Conservation (phyloP, 2,797 vertebrate genomes). For the Coregonus sp. region DNA sequence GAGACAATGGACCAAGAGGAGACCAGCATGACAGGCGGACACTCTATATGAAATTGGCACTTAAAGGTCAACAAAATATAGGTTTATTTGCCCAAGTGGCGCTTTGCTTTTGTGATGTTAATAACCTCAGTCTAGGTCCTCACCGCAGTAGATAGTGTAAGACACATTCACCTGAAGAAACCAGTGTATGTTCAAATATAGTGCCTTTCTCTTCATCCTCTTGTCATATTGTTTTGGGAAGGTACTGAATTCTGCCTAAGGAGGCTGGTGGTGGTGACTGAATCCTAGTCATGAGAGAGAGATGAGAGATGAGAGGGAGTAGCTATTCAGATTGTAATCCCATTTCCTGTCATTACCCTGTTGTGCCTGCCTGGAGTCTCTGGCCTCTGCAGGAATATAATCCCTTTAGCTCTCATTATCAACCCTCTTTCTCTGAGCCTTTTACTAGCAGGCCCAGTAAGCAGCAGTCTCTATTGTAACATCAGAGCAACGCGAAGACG, state of each 20-base stretch:
- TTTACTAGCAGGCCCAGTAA: constrained; percentile 11
- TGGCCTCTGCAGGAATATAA: constrained; percentile 36
- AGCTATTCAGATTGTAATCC: constrained; percentile 42
- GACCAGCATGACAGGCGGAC: neutral
- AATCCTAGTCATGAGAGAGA: neutral
- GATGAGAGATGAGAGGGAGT: constrained; percentile 15
- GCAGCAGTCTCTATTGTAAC: neutral
- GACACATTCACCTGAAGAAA: neutral
- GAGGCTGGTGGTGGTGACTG: neutral
- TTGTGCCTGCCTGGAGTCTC: constrained; percentile 13
- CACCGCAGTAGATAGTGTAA: neutral
- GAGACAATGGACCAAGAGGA: constrained; percentile 15
- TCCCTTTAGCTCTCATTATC: constrained; percentile 49
- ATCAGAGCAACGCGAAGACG: neutral
- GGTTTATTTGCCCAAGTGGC: neutral
- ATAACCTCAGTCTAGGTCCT: neutral
- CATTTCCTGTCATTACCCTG: constrained; percentile 33
- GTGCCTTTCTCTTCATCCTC: neutral
- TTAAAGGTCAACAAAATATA: constrained; percentile 8
- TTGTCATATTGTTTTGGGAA: neutral
- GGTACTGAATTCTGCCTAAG: neutral
- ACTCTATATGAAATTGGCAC: neutral
- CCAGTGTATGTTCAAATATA: neutral
- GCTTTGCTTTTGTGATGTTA: neutral
- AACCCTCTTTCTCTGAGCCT: constrained; percentile 31